Percentiles rank a stretch among this genome's conserved stretches.
Evolutionary conservation across 2,888 invertebrate species (phyloP).

Genomic region (Ryuthela nishihirai): DNA sequence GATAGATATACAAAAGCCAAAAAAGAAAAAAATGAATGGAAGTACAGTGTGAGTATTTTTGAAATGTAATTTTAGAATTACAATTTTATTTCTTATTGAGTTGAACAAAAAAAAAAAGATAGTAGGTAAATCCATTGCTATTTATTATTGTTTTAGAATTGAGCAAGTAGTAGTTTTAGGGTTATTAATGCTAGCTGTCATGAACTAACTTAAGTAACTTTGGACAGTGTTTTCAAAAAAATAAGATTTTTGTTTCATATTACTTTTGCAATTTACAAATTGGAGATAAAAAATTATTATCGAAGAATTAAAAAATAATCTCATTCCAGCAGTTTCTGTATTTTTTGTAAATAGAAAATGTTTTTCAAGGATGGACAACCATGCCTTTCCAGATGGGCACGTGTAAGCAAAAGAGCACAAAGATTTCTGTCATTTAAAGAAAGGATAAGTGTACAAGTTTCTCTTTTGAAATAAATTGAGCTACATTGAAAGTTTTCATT

Average conservation of each 20-base stretch:
- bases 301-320: too few species aligned
- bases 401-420: too few species aligned
- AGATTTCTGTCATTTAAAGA: too few species aligned
- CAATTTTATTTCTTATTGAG: neutral
- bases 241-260: neutral
- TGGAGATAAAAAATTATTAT: too few species aligned
- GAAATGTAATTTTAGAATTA: slow-evolving; percentile 2
- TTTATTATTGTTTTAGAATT: neutral
- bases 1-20: slow-evolving; percentile 84
- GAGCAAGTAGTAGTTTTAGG: neutral
- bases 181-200: neutral
- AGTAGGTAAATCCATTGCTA: neutral
- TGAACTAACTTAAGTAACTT: neutral
- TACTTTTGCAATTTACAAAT: too few species aligned
- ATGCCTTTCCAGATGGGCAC: too few species aligned
- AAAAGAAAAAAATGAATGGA: slow-evolving; percentile 77
- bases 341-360: too few species aligned
- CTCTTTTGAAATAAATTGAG: too few species aligned
- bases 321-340: too few species aligned
- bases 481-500: too few species aligned
- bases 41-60: slow-evolving; percentile 67
- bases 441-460: too few species aligned
- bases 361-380: too few species aligned
- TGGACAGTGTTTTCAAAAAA: neutral
- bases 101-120: neutral